Percentiles rank a stretch among this genome's conserved stretches.
Conservation (phyloP, 2,888 invertebrate species). For the Ochropleura plecta region DNA sequence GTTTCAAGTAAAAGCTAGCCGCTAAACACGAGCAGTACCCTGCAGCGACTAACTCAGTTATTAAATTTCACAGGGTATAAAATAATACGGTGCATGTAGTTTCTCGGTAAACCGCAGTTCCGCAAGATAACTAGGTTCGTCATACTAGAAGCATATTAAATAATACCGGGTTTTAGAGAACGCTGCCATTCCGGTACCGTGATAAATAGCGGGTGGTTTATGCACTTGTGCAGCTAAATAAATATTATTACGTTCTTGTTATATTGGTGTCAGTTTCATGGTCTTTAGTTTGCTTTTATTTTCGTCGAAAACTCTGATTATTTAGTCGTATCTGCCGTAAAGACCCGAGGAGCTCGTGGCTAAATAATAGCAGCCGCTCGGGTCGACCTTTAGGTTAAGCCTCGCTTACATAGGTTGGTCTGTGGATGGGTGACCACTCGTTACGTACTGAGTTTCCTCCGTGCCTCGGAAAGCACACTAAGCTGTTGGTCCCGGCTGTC, state of each 20-base stretch:
- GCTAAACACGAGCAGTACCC: background rate
- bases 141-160: slow-evolving; percentile 25
- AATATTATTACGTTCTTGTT: background rate
- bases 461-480: too few relatives aligned
- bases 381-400: too few relatives aligned
- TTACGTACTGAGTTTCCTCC: too few relatives aligned
- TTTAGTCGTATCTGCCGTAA: background rate
- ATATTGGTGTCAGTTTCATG: background rate
- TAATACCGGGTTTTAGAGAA: slow-evolving; percentile 27
- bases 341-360: background rate
- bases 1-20: background rate
- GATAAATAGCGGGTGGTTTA: slow-evolving; percentile 4
- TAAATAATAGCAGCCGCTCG: too few relatives aligned
- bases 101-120: slow-evolving; percentile 21
- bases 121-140: slow-evolving; percentile 17
- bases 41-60: slow-evolving; percentile 35
- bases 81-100: slow-evolving; percentile 24
- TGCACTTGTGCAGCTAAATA: slow-evolving; percentile 5
- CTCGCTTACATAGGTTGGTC: too few relatives aligned
- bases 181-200: background rate
- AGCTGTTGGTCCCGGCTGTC: too few relatives aligned
- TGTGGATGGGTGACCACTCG: too few relatives aligned
- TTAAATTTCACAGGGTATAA: slow-evolving; percentile 15
- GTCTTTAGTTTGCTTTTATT: background rate
- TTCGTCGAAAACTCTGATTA: background rate